A percentile compares a stretch with the other conserved stretches of the same genome.
Evolutionary conservation across 2,113 vertebrate species (phyloP).

Genomic region (Tragelaphus scriptus): DNA sequence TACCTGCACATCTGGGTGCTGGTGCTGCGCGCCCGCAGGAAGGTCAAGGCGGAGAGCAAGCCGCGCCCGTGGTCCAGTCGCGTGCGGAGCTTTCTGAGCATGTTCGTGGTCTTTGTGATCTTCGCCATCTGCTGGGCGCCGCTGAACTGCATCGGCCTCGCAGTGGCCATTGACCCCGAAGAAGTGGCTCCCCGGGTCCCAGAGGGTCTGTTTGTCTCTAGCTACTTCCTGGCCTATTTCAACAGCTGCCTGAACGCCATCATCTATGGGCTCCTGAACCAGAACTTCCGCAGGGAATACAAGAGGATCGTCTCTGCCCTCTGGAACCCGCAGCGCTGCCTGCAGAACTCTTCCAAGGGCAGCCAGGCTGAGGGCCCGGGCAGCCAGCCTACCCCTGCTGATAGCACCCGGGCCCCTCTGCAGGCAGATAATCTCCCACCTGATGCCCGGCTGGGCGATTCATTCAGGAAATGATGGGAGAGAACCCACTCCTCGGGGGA

Average conservation of each 20-base stretch:
- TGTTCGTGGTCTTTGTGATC: slow-evolving; percentile 94
- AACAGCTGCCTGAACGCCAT: slow-evolving; percentile 96
- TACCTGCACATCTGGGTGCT: slow-evolving; percentile 93
- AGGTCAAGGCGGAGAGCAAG: slow-evolving; percentile 85
- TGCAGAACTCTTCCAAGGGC: slow-evolving; percentile 85
- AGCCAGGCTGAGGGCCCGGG: slow-evolving; percentile 79
- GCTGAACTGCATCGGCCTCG: slow-evolving; percentile 90
- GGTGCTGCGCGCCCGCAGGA: slow-evolving; percentile 88
- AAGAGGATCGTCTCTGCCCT: slow-evolving; percentile 88
- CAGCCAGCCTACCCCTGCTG: slow-evolving; percentile 83
- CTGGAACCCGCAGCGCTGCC: slow-evolving; percentile 83
- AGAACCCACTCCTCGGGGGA: background rate
- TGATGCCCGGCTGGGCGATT: background rate
- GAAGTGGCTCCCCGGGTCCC: slow-evolving; percentile 87
- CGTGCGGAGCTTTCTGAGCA: slow-evolving; percentile 91
- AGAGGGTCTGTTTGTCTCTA: slow-evolving; percentile 91
- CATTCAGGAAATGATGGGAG: background rate
- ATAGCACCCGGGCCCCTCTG: slow-evolving; percentile 84
- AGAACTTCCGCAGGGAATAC: slow-evolving; percentile 93
- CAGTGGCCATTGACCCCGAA: slow-evolving; percentile 86
- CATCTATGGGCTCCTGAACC: slow-evolving; percentile 92
- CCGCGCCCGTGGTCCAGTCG: slow-evolving; percentile 83
- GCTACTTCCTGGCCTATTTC: slow-evolving; percentile 96
- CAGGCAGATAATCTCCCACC: slow-evolving; percentile 75
- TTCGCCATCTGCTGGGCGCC: slow-evolving; percentile 97